Evolutionary conservation across 1,140 invertebrate genomes (phyloP).

Genomic region (Popillia japonica): DNA sequence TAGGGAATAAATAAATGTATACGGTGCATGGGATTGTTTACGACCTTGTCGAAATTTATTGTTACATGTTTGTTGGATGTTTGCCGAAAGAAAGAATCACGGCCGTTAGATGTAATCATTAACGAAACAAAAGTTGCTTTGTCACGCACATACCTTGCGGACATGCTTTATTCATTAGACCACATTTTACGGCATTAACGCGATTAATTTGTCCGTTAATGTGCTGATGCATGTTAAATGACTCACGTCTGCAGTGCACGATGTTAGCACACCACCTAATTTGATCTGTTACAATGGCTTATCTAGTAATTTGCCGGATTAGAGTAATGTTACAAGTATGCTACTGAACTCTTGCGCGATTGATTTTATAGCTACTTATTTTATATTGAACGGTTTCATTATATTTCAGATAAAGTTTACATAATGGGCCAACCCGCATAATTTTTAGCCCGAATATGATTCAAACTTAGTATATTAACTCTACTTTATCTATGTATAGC

Average conservation of each 20-base stretch:
- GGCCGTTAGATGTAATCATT: slow-evolving; percentile 34
- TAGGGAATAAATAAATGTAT: slow-evolving; percentile 5
- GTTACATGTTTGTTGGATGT: slow-evolving; percentile 24
- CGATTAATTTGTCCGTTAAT: slow-evolving; percentile 34
- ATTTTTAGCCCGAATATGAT: too few relatives aligned
- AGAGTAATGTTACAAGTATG: background rate
- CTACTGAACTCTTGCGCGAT: background rate
- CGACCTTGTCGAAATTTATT: slow-evolving; percentile 33
- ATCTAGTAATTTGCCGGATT: background rate
- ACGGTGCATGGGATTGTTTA: slow-evolving; percentile 19
- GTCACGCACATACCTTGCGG: slow-evolving; percentile 38
- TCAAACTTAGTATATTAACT: too few relatives aligned
- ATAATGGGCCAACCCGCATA: too few relatives aligned
- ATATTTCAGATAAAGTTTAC: too few relatives aligned
- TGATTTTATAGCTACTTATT: background rate
- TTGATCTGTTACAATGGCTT: background rate
- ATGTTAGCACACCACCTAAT: background rate
- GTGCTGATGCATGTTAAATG: slow-evolving; percentile 32
- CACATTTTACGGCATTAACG: slow-evolving; percentile 33
- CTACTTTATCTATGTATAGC: too few relatives aligned
- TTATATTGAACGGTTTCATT: background rate
- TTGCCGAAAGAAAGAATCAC: slow-evolving; percentile 26
- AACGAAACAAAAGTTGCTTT: slow-evolving; percentile 35
- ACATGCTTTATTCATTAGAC: slow-evolving; percentile 36
- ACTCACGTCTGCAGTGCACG: background rate